Percentiles rank a stretch among this genome's conserved stretches.
phyloP scores from a whole-genome alignment of 2,888 invertebrate genomes.

The Mesodorylaimus sp. region DNA sequence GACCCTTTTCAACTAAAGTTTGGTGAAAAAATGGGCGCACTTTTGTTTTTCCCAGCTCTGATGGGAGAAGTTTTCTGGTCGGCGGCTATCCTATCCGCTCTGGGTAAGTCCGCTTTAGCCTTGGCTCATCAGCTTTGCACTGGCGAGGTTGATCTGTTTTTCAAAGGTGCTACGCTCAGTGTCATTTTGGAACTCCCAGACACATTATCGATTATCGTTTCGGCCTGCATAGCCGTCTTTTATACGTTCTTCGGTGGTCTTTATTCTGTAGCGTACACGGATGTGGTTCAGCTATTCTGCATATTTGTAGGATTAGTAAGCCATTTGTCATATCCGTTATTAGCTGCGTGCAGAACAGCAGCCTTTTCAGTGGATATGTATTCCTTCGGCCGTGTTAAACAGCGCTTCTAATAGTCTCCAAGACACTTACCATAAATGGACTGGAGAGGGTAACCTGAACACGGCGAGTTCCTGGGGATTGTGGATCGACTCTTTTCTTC shows the following conservation, averaged over 20 bases:
- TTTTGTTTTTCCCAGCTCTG: slow-evolving; percentile 82
- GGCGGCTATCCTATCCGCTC: slow-evolving; percentile 82
- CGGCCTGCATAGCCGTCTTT: slow-evolving; percentile 83
- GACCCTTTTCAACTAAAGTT: slow-evolving; percentile 92
- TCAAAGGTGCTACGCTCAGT: slow-evolving; percentile 73
- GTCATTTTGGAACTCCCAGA: slow-evolving; percentile 94
- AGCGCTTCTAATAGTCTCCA: slow-evolving; percentile 59
- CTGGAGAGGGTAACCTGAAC: slow-evolving; percentile 43
- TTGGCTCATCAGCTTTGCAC: background rate
- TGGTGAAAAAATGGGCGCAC: slow-evolving; percentile 88
- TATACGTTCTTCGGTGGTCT: slow-evolving; percentile 94
- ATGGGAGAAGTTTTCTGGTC: slow-evolving; percentile 99
- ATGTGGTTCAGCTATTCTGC: slow-evolving; percentile 91
- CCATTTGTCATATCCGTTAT: background rate
- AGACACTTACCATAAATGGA: slow-evolving; percentile 54
- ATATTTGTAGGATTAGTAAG: slow-evolving; percentile 76
- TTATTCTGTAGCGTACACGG: slow-evolving; percentile 94
- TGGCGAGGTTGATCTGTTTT: background rate
- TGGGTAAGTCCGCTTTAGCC: slow-evolving; percentile 43
- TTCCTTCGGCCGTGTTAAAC: slow-evolving; percentile 80
- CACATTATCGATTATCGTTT: slow-evolving; percentile 73
- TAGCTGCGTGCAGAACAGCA: background rate
- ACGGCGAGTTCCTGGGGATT: slow-evolving; percentile 42
- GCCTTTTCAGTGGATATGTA: slow-evolving; percentile 64
- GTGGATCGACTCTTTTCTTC: slow-evolving; percentile 67